Conservation (phyloP, 1,140 invertebrate genomes). For the Coptotermes formosanus region DNA sequence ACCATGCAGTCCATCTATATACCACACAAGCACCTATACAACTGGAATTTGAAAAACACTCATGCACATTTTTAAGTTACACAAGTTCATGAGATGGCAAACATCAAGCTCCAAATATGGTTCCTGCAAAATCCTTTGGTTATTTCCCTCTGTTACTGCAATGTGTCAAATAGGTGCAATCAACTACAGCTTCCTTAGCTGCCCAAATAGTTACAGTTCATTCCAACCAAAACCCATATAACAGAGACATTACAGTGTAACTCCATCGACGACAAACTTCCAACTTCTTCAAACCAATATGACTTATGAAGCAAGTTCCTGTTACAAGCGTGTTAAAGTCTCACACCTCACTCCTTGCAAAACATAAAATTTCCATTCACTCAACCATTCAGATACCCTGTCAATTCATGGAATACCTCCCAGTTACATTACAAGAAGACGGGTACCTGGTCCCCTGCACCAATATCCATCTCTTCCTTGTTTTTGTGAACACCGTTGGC, state of each 20-base stretch:
- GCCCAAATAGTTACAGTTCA: too few species aligned
- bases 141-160: too few species aligned
- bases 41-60: neutral
- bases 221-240: too few species aligned
- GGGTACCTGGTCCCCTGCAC: conserved; percentile 98
- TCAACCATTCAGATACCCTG: neutral
- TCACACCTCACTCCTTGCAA: neutral
- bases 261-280: too few species aligned
- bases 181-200: too few species aligned
- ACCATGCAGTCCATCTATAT: neutral
- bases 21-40: neutral
- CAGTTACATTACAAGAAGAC: neutral
- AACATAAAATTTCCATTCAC: conserved; percentile 3
- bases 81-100: neutral
- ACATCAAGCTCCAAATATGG: too few species aligned
- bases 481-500: conserved; percentile 92
- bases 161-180: too few species aligned
- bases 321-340: neutral
- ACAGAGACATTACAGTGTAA: too few species aligned
- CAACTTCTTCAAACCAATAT: too few species aligned
- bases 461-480: conserved; percentile 89
- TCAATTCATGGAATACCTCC: conserved; percentile 6
- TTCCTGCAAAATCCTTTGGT: too few species aligned
- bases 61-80: neutral
- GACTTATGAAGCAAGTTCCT: neutral